These are phyloP conservation scores for Mesitornis unicolor DNA, from an alignment of 2,113 vertebrate genomes.

Conservation along the genomic window DNA sequence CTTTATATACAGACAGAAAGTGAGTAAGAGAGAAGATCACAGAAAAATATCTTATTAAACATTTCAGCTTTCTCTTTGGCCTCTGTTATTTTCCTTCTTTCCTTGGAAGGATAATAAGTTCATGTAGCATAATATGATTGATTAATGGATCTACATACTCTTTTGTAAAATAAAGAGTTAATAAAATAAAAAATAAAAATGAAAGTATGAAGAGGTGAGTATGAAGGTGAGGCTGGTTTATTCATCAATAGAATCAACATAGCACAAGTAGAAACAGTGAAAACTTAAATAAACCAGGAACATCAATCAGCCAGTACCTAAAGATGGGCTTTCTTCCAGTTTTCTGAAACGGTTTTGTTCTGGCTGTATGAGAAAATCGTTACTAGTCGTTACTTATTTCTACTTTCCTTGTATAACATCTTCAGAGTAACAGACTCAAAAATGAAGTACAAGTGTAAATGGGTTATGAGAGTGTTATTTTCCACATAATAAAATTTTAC, in stretches of 20 bases:
- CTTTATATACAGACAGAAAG: not conserved
- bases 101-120: conserved; percentile 28
- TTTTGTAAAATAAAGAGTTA: not conserved
- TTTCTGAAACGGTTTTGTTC: not conserved
- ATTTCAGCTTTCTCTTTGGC: not conserved
- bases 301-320: not conserved
- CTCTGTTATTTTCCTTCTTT: conserved; percentile 22
- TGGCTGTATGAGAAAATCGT: not conserved
- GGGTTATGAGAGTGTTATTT: not conserved
- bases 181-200: too few species aligned
- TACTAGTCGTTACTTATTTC: not conserved
- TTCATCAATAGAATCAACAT: not conserved
- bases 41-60: conserved; percentile 44
- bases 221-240: not conserved
- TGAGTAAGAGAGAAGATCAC: not conserved
- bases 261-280: not conserved
- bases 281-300: not conserved
- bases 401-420: not conserved
- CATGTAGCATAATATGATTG: conserved; percentile 39
- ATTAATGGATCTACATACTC: not conserved
- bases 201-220: not conserved
- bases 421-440: not conserved
- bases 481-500: not conserved
- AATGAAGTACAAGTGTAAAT: not conserved
- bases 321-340: not conserved